Base-by-base conservation (phyloP, 2,797 vertebrate species). In the Eulemur albifrons region DNA sequence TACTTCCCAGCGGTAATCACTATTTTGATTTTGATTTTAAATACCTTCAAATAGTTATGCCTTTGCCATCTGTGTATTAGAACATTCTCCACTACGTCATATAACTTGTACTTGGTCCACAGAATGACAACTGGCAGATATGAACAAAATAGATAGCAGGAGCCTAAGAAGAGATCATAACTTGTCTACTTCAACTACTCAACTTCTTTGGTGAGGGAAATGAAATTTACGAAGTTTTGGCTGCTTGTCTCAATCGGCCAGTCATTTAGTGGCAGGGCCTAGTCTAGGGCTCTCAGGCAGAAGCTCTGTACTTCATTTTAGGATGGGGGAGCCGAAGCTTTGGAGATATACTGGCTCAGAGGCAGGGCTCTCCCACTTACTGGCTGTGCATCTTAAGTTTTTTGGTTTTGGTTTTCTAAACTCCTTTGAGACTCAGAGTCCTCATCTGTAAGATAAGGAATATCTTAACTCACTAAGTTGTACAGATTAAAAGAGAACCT, bases 1-100 rank as follows among this genome's bases (percentile, higher is more conserved):
- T 69, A 73, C 43, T 63, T 81, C 23, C 52, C 61, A 88, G 59
- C 79, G 57, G n/a, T 52, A 80, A 80, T 50, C 45, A 80, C 12
- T 72, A 70, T 67, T 92, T 92, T 73, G 73, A 96, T 57, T 77
- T 88, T 43, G n/a, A 76, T 50, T 86, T 85, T 72, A 86, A 82
- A 85, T 45, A 94, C 61, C 4, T 79, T 27, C 79, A 70, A 83
- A 43, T 2, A 94, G 35, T 59, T 52, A 77, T 61, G 67, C 25
- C 48, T 82, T 84, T 93, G 67, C 54, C 93, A 81, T 17, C 50
- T 85, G 10, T 45, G 54, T 35, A n/a, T 70, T n/a, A 88, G 75
- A 90, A 93, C 35, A 65, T 38, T 80, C 54, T 85, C 65, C 27
- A 45, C 32, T 79, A 52, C 2, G 59, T 69, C 45, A 52, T 0